Evolutionary conservation across 1,140 invertebrate genomes (phyloP).

Genomic region (Drosophila micromelanica): DNA sequence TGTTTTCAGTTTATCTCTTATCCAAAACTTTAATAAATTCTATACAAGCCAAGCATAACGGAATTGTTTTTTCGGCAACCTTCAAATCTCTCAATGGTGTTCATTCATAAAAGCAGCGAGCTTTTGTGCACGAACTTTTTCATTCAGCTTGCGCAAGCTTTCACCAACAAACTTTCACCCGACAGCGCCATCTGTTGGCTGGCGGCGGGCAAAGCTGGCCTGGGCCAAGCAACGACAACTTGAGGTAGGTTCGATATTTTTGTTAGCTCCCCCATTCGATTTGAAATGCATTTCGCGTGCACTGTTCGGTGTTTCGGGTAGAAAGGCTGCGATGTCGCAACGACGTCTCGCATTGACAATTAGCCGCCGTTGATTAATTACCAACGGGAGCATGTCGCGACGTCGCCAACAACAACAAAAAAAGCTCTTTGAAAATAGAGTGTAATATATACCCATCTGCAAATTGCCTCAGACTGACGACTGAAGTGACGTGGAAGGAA

Average conservation of each 20-base stretch:
- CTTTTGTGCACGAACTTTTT: slow-evolving; percentile 18
- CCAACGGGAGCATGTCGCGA: slow-evolving; percentile 60
- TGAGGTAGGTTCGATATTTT: slow-evolving; percentile 67
- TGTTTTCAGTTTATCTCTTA: too few relatives aligned
- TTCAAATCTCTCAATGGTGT: background rate
- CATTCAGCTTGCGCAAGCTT: slow-evolving; percentile 45
- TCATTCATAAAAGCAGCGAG: slow-evolving; percentile 65
- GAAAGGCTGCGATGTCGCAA: slow-evolving; percentile 31
- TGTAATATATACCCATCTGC: slow-evolving; percentile 27
- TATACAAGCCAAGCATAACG: background rate
- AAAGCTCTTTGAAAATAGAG: background rate
- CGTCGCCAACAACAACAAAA: slow-evolving; percentile 37
- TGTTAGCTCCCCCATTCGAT: slow-evolving; percentile 16
- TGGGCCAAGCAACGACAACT: slow-evolving; percentile 40
- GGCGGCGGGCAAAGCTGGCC: slow-evolving; percentile 21
- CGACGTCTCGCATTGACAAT: slow-evolving; percentile 63
- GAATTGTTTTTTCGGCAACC: background rate
- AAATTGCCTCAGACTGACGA: slow-evolving; percentile 4
- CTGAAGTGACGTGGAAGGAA: slow-evolving; percentile 54
- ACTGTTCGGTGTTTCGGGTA: slow-evolving; percentile 23
- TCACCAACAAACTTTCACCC: slow-evolving; percentile 19
- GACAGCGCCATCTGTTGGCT: slow-evolving; percentile 51
- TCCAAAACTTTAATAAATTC: too few relatives aligned
- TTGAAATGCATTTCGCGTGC: slow-evolving; percentile 70
- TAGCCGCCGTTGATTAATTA: slow-evolving; percentile 74